A percentile compares a stretch with the other conserved stretches of the same genome.
Conservation (phyloP, 2,797 vertebrate genomes). For the Acanthurus tractus region DNA sequence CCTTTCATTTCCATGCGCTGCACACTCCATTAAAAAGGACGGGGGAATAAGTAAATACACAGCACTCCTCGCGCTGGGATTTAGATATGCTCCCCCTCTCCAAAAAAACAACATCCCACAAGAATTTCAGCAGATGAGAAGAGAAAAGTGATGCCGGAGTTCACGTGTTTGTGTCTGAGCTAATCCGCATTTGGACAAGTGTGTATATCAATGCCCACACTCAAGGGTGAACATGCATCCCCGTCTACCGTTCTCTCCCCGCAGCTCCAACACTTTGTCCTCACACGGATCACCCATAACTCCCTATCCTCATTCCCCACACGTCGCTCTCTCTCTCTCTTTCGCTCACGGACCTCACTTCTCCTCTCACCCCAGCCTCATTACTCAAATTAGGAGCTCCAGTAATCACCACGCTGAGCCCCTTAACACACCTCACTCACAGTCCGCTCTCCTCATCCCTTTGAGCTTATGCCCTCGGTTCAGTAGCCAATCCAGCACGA, state of each 20-base stretch:
- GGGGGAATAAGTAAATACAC: conserved; percentile 84
- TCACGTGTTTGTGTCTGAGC: conserved; percentile 49
- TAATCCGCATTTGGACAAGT: conserved; percentile 27
- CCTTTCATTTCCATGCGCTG: conserved; percentile 84
- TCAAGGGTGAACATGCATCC: conserved; percentile 41
- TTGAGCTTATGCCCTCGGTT: conserved; percentile 78
- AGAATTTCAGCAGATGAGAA: conserved; percentile 64
- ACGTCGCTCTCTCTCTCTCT: conserved; percentile 55
- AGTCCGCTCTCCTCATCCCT: conserved; percentile 65
- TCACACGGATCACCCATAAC: conserved; percentile 54
- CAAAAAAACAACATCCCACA: conserved; percentile 63
- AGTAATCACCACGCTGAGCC: conserved; percentile 78
- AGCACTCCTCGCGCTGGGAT: conserved; percentile 74
- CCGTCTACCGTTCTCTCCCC: conserved; percentile 40
- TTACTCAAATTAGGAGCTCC: conserved; percentile 84
- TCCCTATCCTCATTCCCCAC: conserved; percentile 68
- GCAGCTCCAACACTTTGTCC: conserved; percentile 60
- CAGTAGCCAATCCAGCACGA: conserved; percentile 63
- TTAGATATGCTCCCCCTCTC: conserved; percentile 63
- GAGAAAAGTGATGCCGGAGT: conserved; percentile 55
- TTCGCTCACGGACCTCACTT: conserved; percentile 70
- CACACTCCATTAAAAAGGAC: conserved; percentile 82
- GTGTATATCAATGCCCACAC: conserved; percentile 40
- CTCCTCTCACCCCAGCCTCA: conserved; percentile 79
- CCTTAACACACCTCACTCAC: conserved; percentile 72